Evolutionary conservation across 2,113 vertebrate species (phyloP).

Genomic region (Platysternon megacephalum): DNA sequence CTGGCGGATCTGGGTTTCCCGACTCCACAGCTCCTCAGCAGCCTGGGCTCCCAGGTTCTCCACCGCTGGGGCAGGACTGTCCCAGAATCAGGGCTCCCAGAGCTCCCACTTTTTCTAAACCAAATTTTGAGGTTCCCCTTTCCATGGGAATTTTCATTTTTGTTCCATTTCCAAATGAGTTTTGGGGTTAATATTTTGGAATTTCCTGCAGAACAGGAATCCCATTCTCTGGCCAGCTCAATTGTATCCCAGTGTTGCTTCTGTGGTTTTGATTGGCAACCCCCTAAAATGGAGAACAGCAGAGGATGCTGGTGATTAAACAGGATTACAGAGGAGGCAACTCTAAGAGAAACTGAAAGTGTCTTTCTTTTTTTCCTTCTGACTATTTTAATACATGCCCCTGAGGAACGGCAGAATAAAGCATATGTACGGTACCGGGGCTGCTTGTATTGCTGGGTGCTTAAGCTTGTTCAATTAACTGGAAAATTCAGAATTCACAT

Average conservation of each 20-base stretch:
- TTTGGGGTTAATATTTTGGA: not conserved
- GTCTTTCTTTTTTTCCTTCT: not conserved
- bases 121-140: not conserved
- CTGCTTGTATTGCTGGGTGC: conserved; percentile 3
- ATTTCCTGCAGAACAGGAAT: not conserved
- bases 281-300: not conserved
- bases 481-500: conserved; percentile 72
- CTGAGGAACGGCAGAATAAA: not conserved
- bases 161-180: not conserved
- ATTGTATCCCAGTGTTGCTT: not conserved
- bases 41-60: not conserved
- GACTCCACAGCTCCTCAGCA: not conserved
- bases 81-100: fast-evolving
- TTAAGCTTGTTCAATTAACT: conserved; percentile 67
- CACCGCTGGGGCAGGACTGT: not conserved
- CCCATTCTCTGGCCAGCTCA: fast-evolving
- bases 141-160: not conserved
- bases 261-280: not conserved
- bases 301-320: not conserved
- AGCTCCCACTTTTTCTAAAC: not conserved
- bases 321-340: not conserved
- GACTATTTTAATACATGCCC: not conserved
- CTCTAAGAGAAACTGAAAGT: not conserved
- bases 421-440: not conserved
- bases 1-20: not conserved